Base-by-base conservation (phyloP, 1,140 invertebrate species). In the Subanguina moxae region DNA sequence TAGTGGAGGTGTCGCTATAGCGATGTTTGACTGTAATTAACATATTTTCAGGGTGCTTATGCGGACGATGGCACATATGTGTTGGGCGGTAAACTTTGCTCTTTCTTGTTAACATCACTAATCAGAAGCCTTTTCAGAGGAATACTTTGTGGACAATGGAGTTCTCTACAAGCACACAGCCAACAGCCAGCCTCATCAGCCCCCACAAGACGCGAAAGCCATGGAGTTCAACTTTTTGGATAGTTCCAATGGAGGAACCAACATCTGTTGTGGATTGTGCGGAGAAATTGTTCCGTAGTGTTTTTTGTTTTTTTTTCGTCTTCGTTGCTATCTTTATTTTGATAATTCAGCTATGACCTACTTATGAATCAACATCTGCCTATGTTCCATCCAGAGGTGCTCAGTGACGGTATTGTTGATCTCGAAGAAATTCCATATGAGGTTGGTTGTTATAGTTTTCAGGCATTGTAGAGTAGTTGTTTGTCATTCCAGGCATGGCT, bases 351-450 rank as follows among this genome's bases (percentile, higher is more conserved):
- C 7, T 82, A 82, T 43, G 75, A 83, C 23, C 62, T 25, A 1
- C 65, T 82, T 9, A 48, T 83, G 52, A 62, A 32, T n/a, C 78
- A 83, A 13, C 80, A 82, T 65, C 68, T 83, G 13, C 78, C 77
- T 0, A 58, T 66, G 19, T 48, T 72, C 25, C 80, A 82, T 72
- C 78, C 81, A 1, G 81, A 82, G 61, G 73, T 80, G 7, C 62
- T 78, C 19, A 65, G 48, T 32, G 64, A 77, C 32, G 75, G 71
- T 8, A 71, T 65, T 8, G 65, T 67, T 28, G 71, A 80, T 21
- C 56, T 82, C 19, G 80, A 81, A 64, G 80, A 81, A 59, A 72
- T 82, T 58, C 74, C 80, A 15, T 79, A 82, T 65, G 79, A 80
- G n/a, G 74, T 75, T 32, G 19, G 21, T 59, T n/a, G 9, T 71